Evolutionary conservation across 1,140 invertebrate species (phyloP).

Genomic region (Drosophila truncata): DNA sequence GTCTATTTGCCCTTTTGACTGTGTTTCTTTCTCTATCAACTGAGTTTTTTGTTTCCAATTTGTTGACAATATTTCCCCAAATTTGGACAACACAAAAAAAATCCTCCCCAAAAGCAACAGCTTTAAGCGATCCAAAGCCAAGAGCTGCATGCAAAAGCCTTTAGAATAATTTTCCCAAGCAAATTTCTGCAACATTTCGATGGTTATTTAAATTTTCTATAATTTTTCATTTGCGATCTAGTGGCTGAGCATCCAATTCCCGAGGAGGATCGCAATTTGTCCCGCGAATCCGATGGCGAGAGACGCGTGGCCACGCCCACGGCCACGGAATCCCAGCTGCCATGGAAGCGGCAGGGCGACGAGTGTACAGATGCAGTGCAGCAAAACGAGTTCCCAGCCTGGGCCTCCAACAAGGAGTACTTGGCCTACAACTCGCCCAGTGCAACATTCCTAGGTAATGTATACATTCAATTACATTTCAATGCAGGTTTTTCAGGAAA

Average conservation of each 20-base stretch:
- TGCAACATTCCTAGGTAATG: constrained; percentile 94
- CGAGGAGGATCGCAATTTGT: constrained; percentile 80
- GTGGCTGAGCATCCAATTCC: constrained; percentile 82
- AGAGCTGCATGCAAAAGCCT: constrained; percentile 38
- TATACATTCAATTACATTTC: not conserved
- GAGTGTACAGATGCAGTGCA: constrained; percentile 89
- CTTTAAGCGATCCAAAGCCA: constrained; percentile 18
- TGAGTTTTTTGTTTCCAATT: constrained; percentile 40
- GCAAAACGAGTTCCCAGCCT: constrained; percentile 95
- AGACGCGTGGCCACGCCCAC: constrained; percentile 92
- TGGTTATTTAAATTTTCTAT: not conserved
- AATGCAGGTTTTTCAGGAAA: not conserved
- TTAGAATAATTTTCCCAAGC: constrained; percentile 18
- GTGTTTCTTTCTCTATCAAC: constrained; percentile 30
- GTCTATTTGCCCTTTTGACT: constrained; percentile 39
- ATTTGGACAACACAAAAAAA: constrained; percentile 16
- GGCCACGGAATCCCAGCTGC: constrained; percentile 93
- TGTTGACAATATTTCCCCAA: constrained; percentile 18
- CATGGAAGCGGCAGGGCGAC: constrained; percentile 94
- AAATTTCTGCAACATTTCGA: not conserved
- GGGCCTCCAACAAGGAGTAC: constrained; percentile 97
- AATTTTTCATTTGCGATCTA: constrained; percentile 36
- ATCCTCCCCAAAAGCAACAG: constrained; percentile 2
- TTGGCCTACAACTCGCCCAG: constrained; percentile 96
- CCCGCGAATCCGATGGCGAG: constrained; percentile 82